Evolutionary conservation across 2,113 vertebrate genomes (phyloP).

Genomic region (Mola mola): DNA sequence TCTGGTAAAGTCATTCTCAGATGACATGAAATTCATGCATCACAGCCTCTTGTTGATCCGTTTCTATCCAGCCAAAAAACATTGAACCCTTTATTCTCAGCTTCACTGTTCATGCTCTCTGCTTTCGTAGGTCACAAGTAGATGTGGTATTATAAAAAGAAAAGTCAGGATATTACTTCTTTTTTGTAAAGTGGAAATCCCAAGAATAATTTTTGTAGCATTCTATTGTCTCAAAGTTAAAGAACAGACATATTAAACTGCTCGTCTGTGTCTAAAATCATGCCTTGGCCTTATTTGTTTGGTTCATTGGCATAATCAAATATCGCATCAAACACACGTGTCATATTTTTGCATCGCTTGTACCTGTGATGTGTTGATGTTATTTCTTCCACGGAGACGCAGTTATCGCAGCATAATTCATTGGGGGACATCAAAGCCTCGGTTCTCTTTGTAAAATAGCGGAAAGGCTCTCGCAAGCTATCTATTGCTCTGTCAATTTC

Average conservation of each 20-base stretch:
- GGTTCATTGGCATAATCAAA: constrained; percentile 63
- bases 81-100: not conserved
- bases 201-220: constrained; percentile 9
- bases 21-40: not conserved
- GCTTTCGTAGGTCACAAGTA: too few relatives aligned
- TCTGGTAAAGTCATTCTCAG: not conserved
- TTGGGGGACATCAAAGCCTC: constrained; percentile 63
- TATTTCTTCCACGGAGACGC: constrained; percentile 51
- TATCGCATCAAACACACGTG: constrained; percentile 40
- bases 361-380: constrained; percentile 58
- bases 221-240: constrained; percentile 20
- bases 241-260: constrained; percentile 35
- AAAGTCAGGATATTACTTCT: constrained; percentile 10
- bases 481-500: constrained; percentile 61
- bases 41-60: not conserved
- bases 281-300: constrained; percentile 35
- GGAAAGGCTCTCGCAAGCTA: constrained; percentile 53
- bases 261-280: constrained; percentile 41
- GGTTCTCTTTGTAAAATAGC: constrained; percentile 64
- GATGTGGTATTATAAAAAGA: constrained; percentile 24
- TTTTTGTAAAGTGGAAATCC: constrained; percentile 20
- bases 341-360: constrained; percentile 50
- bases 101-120: not conserved
- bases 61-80: not conserved
- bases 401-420: constrained; percentile 57